A percentile compares a stretch with the other conserved stretches of the same genome.
These are phyloP conservation scores for Crypturellus tataupa DNA, from an alignment of 2,797 vertebrate genomes.

Conservation along the genomic window DNA sequence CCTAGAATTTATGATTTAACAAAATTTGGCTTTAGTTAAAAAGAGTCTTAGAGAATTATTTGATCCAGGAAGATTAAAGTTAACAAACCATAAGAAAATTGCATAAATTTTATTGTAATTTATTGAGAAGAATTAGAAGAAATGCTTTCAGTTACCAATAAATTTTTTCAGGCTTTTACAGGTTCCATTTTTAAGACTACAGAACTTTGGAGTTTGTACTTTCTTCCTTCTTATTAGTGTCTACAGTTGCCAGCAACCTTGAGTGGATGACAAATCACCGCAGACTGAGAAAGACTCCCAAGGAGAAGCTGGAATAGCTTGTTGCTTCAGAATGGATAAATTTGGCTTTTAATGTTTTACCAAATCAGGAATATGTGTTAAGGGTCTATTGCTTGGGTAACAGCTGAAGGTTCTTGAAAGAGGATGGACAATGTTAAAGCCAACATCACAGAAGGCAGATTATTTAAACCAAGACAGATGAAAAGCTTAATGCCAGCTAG, in stretches of 20 bases:
- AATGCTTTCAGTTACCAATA: neutral
- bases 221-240: neutral
- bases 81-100: neutral
- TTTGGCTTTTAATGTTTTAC: neutral
- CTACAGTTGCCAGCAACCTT: neutral
- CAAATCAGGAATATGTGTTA: neutral
- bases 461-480: neutral
- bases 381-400: neutral
- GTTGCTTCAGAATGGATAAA: neutral
- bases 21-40: neutral
- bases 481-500: neutral
- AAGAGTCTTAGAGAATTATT: neutral
- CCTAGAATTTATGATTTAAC: neutral
- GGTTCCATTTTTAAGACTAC: neutral
- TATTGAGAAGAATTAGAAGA: slow-evolving; percentile 19
- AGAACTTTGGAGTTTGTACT: neutral
- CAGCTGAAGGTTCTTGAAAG: neutral
- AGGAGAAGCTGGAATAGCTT: neutral
- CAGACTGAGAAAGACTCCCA: neutral
- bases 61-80: slow-evolving; percentile 6
- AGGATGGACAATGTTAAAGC: neutral
- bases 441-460: neutral
- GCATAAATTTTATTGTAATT: neutral
- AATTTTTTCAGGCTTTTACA: neutral
- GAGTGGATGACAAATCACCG: neutral